These are phyloP conservation scores for Cryptotermes secundus DNA, from an alignment of 1,140 invertebrate species.

Conservation along the genomic window DNA sequence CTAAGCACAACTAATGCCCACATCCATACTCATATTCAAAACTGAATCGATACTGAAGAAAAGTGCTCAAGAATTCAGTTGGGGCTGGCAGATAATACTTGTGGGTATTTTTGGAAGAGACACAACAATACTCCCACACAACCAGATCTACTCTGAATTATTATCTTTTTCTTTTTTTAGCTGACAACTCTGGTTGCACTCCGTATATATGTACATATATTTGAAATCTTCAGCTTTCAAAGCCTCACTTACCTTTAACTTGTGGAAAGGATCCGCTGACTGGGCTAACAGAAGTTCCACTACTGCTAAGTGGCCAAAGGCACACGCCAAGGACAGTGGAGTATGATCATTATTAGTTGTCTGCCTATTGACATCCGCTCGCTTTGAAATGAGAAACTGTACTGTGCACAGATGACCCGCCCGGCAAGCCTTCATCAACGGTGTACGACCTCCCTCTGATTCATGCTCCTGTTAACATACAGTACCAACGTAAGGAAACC, in stretches of 20 bases:
- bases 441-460: conserved; percentile 92
- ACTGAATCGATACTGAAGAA: no score
- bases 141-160: no score
- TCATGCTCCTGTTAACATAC: conserved; percentile 72
- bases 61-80: no score
- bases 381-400: conserved; percentile 91
- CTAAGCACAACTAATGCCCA: no score
- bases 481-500: not conserved
- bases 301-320: conserved; percentile 89
- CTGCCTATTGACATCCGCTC: conserved; percentile 90
- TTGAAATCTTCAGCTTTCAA: no score
- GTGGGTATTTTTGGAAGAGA: no score
- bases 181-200: no score
- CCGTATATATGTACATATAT: no score
- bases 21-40: no score
- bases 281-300: conserved; percentile 88
- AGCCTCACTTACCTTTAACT: conserved; percentile 70
- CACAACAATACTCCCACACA: no score
- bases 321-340: conserved; percentile 94
- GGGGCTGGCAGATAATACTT: no score
- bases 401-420: conserved; percentile 98
- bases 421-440: conserved; percentile 98
- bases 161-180: no score
- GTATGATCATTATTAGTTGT: conserved; percentile 99
- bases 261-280: conserved; percentile 93